phyloP scores from a whole-genome alignment of 2,888 invertebrate species.

The Leptopilina syphax region DNA sequence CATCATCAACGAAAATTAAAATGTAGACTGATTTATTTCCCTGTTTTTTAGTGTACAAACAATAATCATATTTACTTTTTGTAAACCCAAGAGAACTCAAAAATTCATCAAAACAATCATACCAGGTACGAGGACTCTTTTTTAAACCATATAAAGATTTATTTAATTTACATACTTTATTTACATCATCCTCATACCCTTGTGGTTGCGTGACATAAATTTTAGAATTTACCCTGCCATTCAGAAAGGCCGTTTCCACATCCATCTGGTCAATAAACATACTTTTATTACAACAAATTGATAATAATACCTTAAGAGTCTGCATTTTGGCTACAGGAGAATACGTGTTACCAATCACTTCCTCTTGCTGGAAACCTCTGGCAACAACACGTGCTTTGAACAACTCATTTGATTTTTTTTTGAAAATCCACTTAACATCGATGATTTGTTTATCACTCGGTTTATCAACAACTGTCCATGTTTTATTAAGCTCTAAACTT shows the following conservation, averaged over 20 bases:
- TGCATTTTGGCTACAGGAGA: no score
- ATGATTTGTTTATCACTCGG: not conserved
- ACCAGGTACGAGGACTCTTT: slow-evolving; percentile 57
- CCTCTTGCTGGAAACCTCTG: no score
- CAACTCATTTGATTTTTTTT: not conserved
- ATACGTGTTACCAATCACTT: not conserved
- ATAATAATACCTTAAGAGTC: no score
- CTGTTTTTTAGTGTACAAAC: slow-evolving; percentile 41
- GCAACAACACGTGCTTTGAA: slow-evolving; percentile 43
- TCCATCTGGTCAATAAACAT: no score
- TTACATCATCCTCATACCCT: no score
- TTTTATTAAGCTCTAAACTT: slow-evolving; percentile 38
- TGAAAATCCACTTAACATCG: slow-evolving; percentile 39
- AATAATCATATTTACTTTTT: slow-evolving; percentile 47
- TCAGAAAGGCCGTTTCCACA: no score
- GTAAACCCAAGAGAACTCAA: slow-evolving; percentile 48
- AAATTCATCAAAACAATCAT: slow-evolving; percentile 55
- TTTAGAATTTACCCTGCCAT: no score
- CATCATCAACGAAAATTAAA: slow-evolving; percentile 45
- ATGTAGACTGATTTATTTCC: slow-evolving; percentile 34
- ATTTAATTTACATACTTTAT: no score
- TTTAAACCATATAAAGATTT: slow-evolving; percentile 55
- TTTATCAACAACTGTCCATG: slow-evolving; percentile 31
- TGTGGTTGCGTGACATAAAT: no score
- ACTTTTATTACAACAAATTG: no score